Conservation (phyloP, 2,797 vertebrate species). For the Thamnophis elegans region DNA sequence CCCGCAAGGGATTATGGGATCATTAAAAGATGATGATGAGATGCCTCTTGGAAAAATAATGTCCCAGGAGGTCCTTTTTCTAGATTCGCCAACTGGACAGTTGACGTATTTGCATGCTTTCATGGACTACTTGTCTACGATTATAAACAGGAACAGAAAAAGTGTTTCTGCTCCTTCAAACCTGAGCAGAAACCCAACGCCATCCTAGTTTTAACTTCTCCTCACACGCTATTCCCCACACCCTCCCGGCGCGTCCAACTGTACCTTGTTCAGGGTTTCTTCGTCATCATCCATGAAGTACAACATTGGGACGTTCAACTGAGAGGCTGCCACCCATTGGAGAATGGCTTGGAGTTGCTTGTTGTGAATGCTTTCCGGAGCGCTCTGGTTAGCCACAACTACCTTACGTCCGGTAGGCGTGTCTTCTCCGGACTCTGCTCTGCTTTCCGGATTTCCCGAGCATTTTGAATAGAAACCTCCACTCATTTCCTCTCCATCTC, state of each 20-base stretch:
- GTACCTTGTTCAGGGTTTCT: constrained; percentile 66
- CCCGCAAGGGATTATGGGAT: background rate
- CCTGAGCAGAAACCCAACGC: background rate
- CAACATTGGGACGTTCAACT: constrained; percentile 54
- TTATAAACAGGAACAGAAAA: background rate
- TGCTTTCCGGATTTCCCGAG: constrained; percentile 36
- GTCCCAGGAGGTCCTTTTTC: background rate
- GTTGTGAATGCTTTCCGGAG: constrained; percentile 45
- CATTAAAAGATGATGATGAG: background rate
- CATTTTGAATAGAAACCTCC: constrained; percentile 34
- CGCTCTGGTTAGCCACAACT: constrained; percentile 55
- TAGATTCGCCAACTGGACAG: background rate
- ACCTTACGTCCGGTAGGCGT: constrained; percentile 42
- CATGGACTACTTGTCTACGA: background rate
- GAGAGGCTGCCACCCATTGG: constrained; percentile 60
- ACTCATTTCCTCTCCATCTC: constrained; percentile 36
- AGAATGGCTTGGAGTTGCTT: constrained; percentile 63
- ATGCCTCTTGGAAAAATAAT: background rate
- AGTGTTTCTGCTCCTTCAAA: background rate
- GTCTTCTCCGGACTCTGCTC: constrained; percentile 25
- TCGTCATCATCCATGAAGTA: constrained; percentile 55
- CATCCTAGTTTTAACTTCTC: background rate
- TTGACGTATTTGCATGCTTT: background rate
- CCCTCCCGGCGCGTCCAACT: background rate
- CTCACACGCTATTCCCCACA: background rate